Evolutionary conservation across 2,797 vertebrate genomes (phyloP), one percentile per base, ranked within the genome.

Genomic region (Selene dorsalis): DNA sequence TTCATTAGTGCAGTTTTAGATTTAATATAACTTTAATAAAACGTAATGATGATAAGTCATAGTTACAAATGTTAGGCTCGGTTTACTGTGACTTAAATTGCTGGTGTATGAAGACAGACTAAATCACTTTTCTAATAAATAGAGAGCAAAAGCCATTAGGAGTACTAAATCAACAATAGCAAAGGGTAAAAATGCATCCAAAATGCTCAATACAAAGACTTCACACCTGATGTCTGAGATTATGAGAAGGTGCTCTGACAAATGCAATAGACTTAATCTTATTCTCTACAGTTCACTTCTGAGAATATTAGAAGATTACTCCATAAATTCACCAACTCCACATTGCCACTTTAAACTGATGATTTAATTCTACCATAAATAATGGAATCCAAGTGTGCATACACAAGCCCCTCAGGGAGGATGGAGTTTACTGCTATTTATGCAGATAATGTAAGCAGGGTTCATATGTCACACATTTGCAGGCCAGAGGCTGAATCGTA

Each of bases 381-480:
- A 61, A 62, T 32, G 59, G 26, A 72, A 70, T 63, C 20, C 14
- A 76, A 76, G 76, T 57, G 35, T 48, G 12, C 82, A 59, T 35
- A 14, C 26, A 39, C 7, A 18, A 26, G 52, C 8, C 7, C 48
- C 77, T 72, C 28, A 20, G 65, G 74, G 55, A 69, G 3, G 56
- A 48, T 24, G 30, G 63, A 76, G 57, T 77, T 71, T 55, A 64
- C 70, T 61, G 38, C 60, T 76, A 50, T 77, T 73, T 55, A 64
- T 75, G 61, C 64, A 72, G 45, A 79, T 73, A 70, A 56, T 72
- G 28, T 30, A 56, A 30, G 56, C 55, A 30, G 18, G 38, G 78
- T 74, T 77, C 68, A 65, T 52, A 59, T 75, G 75, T 77, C 57
- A 83, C 43, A 53, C 68, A 67, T 75, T 69, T 75, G 55, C 57